Percentiles rank a stretch among this genome's conserved stretches.
Evolutionary conservation across 53 echinoderm and acorn worm species (phyloP).

Genomic region (Echinometra lucunter): DNA sequence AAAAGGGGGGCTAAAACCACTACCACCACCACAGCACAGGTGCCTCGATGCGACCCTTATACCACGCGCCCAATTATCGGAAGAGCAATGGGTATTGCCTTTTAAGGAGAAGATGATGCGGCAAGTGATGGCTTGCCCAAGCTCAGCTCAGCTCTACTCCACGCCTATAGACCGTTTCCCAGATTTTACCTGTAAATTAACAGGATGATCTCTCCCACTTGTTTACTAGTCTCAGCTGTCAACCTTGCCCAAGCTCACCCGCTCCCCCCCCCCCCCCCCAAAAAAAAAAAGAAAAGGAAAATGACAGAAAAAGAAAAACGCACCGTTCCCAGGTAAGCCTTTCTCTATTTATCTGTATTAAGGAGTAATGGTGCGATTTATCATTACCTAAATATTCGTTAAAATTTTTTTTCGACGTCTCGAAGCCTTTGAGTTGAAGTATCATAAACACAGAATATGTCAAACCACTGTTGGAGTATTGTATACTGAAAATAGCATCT

Average conservation of each 20-base stretch:
- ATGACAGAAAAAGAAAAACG: neutral
- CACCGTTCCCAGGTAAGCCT: neutral
- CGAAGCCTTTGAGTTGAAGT: neutral
- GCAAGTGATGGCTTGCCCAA: slow-evolving; percentile 55
- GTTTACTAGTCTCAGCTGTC: slow-evolving; percentile 31
- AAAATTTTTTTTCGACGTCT: neutral
- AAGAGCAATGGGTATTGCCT: slow-evolving; percentile 60
- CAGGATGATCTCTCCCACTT: slow-evolving; percentile 35
- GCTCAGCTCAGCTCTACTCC: neutral
- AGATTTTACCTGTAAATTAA: slow-evolving; percentile 43
- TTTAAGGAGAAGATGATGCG: slow-evolving; percentile 52
- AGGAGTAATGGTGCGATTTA: neutral
- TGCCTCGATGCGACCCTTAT: slow-evolving; percentile 19
- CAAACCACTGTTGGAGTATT: too few relatives aligned
- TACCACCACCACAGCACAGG: slow-evolving; percentile 1
- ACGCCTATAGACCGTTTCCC: slow-evolving; percentile 32
- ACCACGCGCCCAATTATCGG: slow-evolving; percentile 62
- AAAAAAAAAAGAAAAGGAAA: neutral
- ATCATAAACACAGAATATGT: neutral
- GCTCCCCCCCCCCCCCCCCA: too few relatives aligned
- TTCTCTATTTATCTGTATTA: neutral
- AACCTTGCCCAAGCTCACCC: neutral
- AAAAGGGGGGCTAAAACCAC: slow-evolving; percentile 29
- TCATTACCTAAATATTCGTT: neutral
- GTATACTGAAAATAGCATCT: too few relatives aligned